Evolutionary conservation across 1,140 invertebrate species (phyloP), one percentile per base, ranked within the genome.

Genomic region (Armadillidium nasatum): DNA sequence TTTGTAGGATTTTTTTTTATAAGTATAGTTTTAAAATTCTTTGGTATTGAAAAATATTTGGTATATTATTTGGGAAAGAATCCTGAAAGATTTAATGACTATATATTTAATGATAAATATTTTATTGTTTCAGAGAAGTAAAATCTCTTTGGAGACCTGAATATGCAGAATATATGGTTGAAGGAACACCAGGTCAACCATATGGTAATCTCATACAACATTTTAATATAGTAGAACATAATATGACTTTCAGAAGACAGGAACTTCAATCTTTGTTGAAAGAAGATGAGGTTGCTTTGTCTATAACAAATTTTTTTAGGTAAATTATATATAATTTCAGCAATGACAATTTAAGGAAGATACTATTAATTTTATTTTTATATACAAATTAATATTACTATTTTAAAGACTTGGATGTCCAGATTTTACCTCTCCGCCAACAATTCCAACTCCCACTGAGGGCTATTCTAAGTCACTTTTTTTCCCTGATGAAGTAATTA

Each of bases 101-200:
- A 71, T 44, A 22, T 71, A 71, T 15, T 44, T 71, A 71, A 15
- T 71, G 43, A 15, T 71, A 44, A 70, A 67, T 11, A 11, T 83
- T 83, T 75, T 79, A 72, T 76, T 60, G 79, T 75, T n/a, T 78
- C 87, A 88, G 77, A 87, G 90, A 88, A 82, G 91, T 93, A 7
- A 94, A 94, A 83, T 95, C 93, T 4, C 84, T 97, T 21, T 99
- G 97, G 97, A 88, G 95, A 72, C 97, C 97, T 19, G 97, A 99
- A 87, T 99, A 97, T 88, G 97, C 94, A 43, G 91, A 93, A 70
- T 99, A 99, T 83, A 99, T 99, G 97, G 89, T 99, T 70, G 98
- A 99, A 87, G 97, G 97, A n/a, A 99, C 97, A 1, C 98, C 98
- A 19, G 97, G 97, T 10, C 91, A 94, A 83, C 97, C 97, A 0